Evolutionary conservation across 2,797 vertebrate genomes (phyloP).

Genomic region (Myotis myotis): DNA sequence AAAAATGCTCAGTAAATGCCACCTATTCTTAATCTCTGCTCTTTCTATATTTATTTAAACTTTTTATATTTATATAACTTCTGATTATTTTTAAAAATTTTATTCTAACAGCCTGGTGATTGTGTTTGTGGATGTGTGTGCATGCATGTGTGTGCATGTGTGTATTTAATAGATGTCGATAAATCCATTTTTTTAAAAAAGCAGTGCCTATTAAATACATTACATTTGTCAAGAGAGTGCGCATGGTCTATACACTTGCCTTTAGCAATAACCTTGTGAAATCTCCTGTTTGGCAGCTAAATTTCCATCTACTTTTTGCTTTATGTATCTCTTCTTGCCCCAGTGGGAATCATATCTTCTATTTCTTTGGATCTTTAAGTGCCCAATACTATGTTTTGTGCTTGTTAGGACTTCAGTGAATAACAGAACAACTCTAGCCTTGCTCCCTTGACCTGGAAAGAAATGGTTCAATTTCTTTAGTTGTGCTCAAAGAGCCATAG

Average conservation of each 20-base stretch:
- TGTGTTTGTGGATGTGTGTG: background rate
- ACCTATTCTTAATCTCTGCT: background rate
- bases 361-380: background rate
- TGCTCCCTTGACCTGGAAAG: slow-evolving; percentile 56
- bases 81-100: background rate
- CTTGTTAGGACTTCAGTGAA: slow-evolving; percentile 55
- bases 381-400: slow-evolving; percentile 15
- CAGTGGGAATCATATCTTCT: background rate
- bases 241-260: background rate
- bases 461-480: slow-evolving; percentile 42
- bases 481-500: slow-evolving; percentile 52
- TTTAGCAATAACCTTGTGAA: slow-evolving; percentile 20
- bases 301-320: background rate
- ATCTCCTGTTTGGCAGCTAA: slow-evolving; percentile 21
- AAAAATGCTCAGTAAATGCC: background rate
- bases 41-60: background rate
- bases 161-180: background rate
- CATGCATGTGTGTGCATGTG: background rate
- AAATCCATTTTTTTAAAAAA: slow-evolving; percentile 25
- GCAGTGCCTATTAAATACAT: background rate
- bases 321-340: background rate
- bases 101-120: background rate
- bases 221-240: background rate
- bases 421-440: slow-evolving; percentile 50
- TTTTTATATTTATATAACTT: background rate